Evolutionary conservation across 2,113 vertebrate genomes (phyloP).

Genomic region (Maccullochella peelii): DNA sequence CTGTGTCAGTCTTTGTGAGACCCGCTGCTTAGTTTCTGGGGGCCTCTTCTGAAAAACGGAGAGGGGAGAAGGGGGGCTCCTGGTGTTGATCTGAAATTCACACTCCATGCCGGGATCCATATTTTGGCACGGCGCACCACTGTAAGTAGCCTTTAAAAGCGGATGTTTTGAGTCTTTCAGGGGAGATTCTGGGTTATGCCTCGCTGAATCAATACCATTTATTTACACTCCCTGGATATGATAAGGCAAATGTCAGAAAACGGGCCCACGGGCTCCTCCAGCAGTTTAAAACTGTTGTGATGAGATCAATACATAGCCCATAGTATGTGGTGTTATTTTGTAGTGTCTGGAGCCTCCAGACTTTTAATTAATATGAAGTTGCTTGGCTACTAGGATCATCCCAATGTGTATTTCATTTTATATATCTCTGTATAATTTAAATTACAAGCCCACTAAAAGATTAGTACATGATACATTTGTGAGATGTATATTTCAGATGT

Average conservation of each 20-base stretch:
- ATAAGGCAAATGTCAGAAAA: slow-evolving; percentile 65
- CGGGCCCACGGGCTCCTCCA: slow-evolving; percentile 58
- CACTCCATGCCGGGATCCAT: slow-evolving; percentile 68
- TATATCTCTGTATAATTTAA: neutral
- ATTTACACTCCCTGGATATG: slow-evolving; percentile 67
- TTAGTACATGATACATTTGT: neutral
- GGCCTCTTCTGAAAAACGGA: slow-evolving; percentile 65
- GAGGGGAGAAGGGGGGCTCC: slow-evolving; percentile 44
- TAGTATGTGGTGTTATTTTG: slow-evolving; percentile 11
- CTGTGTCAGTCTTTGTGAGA: slow-evolving; percentile 79
- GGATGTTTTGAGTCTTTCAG: slow-evolving; percentile 57
- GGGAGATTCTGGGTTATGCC: slow-evolving; percentile 49
- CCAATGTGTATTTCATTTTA: neutral
- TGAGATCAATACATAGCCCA: slow-evolving; percentile 50
- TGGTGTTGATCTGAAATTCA: slow-evolving; percentile 67
- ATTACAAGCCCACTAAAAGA: neutral
- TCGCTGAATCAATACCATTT: slow-evolving; percentile 63
- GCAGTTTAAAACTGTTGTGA: slow-evolving; percentile 64
- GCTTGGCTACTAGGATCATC: neutral
- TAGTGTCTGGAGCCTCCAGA: slow-evolving; percentile 21
- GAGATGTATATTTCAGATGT: neutral
- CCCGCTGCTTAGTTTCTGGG: slow-evolving; percentile 75
- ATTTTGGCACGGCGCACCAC: slow-evolving; percentile 63
- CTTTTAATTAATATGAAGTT: slow-evolving; percentile 54
- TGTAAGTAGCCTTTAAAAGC: slow-evolving; percentile 76